These are phyloP conservation scores for Sebastiscus albofasciatus DNA, from an alignment of 2,797 vertebrate genomes.

Conservation along the genomic window DNA sequence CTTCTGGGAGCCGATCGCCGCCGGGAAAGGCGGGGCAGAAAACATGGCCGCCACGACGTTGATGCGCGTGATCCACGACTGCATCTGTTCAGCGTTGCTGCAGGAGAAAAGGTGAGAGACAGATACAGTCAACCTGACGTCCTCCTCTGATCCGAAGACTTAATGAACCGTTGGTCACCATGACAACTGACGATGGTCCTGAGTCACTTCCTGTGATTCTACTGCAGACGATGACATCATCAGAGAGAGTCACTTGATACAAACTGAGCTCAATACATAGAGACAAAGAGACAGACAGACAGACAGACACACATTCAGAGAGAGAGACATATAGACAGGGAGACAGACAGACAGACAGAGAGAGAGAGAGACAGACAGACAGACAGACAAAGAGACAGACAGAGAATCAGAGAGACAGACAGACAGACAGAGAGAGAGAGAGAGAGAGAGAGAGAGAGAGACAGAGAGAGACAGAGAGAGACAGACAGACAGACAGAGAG, in stretches of 20 bases:
- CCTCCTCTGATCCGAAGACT: too few relatives aligned
- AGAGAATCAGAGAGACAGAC: neutral
- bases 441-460: neutral
- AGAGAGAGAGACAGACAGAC: too few relatives aligned
- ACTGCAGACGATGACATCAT: too few relatives aligned
- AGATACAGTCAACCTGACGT: fast-evolving
- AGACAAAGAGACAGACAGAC: neutral
- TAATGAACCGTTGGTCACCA: too few relatives aligned
- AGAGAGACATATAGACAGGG: neutral
- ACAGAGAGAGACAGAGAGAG: too few relatives aligned
- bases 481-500: neutral
- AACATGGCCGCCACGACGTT: conserved; percentile 97
- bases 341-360: neutral
- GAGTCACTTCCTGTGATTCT: too few relatives aligned
- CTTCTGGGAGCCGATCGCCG: conserved; percentile 96
- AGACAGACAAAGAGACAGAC: neutral
- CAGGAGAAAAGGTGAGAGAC: neutral
- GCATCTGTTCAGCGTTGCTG: conserved; percentile 95
- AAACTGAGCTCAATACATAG: neutral
- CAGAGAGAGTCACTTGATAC: neutral
- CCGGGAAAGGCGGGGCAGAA: conserved; percentile 94
- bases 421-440: neutral
- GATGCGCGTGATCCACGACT: conserved; percentile 98
- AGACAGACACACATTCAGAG: too few relatives aligned
- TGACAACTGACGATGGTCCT: too few relatives aligned